Evolutionary conservation across 2,888 invertebrate genomes (phyloP).

Genomic region (Zonitis immaculata): DNA sequence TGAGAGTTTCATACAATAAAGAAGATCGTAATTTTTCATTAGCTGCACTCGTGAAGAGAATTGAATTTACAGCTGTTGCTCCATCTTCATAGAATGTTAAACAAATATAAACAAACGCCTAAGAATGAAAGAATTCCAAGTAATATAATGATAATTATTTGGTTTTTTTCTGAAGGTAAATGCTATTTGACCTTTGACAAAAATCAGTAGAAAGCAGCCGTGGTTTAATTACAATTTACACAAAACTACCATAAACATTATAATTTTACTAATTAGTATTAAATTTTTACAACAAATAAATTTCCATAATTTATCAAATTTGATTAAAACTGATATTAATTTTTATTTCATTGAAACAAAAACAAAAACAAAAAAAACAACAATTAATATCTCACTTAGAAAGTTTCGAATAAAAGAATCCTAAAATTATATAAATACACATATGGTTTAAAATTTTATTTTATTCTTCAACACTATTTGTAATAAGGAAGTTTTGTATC

Average conservation of each 20-base stretch:
- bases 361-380: too few relatives aligned
- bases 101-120: not conserved
- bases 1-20: not conserved
- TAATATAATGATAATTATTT: too few relatives aligned
- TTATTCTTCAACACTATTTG: not conserved
- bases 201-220: not conserved
- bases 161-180: not conserved
- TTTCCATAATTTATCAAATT: too few relatives aligned
- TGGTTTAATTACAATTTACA: too few relatives aligned
- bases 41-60: not conserved
- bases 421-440: not conserved
- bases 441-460: not conserved
- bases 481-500: slow-evolving; percentile 1
- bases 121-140: not conserved
- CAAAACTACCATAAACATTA: too few relatives aligned
- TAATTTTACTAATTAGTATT: too few relatives aligned
- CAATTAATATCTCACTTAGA: not conserved
- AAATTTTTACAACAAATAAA: too few relatives aligned
- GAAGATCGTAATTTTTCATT: not conserved
- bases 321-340: not conserved
- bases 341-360: not conserved
- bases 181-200: not conserved
- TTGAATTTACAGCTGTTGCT: not conserved
- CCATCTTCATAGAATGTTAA: not conserved
- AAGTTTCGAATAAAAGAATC: not conserved